Evolutionary conservation across 2,797 vertebrate species (phyloP).

Genomic region (Scyliorhinus canicula): DNA sequence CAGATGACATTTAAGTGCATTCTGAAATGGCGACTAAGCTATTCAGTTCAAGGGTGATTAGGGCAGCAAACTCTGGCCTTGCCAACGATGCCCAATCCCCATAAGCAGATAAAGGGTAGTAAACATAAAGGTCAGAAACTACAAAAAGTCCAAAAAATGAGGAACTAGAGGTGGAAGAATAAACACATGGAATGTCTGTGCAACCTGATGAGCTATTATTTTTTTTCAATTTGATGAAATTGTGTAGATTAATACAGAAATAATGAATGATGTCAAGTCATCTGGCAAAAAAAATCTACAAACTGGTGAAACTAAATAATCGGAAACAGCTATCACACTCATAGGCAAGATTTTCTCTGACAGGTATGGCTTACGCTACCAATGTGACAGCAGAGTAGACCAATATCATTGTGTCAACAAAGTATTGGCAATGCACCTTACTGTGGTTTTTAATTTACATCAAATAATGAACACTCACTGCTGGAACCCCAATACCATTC

Average conservation of each 20-base stretch:
- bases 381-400: neutral
- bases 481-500: neutral
- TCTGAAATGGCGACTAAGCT: no score
- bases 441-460: neutral
- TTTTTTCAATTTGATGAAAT: neutral
- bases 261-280: neutral
- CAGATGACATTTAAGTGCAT: no score
- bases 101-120: neutral
- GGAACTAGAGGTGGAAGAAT: neutral
- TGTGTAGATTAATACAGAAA: neutral
- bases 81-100: no score
- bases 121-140: neutral
- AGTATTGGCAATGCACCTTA: neutral
- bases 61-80: no score
- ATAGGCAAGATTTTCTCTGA: neutral
- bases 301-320: neutral
- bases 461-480: neutral
- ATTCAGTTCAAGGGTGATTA: no score
- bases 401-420: neutral
- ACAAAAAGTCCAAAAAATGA: neutral
- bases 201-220: neutral
- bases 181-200: neutral
- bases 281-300: neutral
- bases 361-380: neutral
- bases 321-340: neutral